These are phyloP conservation scores for Strigamia transsilvanica DNA, from an alignment of 2,888 invertebrate genomes.

Conservation along the genomic window DNA sequence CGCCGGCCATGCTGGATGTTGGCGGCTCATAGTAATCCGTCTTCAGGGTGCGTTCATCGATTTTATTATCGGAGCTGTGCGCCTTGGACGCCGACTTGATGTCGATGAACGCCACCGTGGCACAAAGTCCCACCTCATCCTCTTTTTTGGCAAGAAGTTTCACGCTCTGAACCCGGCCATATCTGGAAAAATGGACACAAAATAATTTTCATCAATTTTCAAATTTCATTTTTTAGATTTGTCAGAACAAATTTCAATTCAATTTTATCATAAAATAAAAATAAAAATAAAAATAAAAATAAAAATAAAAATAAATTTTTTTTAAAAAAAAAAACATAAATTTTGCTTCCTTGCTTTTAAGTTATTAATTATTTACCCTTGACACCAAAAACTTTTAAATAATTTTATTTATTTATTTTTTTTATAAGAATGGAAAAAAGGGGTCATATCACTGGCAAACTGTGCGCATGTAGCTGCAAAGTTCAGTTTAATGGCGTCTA, in stretches of 20 bases:
- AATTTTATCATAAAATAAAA: too few species aligned
- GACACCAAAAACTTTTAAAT: not conserved
- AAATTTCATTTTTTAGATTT: not conserved
- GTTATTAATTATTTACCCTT: constrained; percentile 4
- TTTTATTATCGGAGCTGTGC: constrained; percentile 86
- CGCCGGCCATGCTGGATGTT: constrained; percentile 59
- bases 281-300: too few species aligned
- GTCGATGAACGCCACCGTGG: constrained; percentile 95
- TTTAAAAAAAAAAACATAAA: not conserved
- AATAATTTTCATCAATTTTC: not conserved
- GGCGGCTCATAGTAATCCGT: constrained; percentile 92
- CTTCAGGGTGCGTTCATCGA: constrained; percentile 86
- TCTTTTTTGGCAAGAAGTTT: constrained; percentile 76
- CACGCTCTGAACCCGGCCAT: constrained; percentile 97
- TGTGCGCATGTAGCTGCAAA: constrained; percentile 21
- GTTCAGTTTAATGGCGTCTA: constrained; percentile 45
- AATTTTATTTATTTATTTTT: not conserved
- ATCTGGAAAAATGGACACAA: constrained; percentile 69
- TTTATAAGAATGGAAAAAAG: not conserved
- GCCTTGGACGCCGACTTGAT: constrained; percentile 95
- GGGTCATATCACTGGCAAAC: constrained; percentile 4
- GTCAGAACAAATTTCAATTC: not conserved
- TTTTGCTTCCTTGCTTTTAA: constrained; percentile 11
- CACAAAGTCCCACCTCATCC: constrained; percentile 69
- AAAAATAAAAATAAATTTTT: not conserved